Evolutionary conservation across 2,113 vertebrate genomes (phyloP).

Genomic region (Ciconia maguari): DNA sequence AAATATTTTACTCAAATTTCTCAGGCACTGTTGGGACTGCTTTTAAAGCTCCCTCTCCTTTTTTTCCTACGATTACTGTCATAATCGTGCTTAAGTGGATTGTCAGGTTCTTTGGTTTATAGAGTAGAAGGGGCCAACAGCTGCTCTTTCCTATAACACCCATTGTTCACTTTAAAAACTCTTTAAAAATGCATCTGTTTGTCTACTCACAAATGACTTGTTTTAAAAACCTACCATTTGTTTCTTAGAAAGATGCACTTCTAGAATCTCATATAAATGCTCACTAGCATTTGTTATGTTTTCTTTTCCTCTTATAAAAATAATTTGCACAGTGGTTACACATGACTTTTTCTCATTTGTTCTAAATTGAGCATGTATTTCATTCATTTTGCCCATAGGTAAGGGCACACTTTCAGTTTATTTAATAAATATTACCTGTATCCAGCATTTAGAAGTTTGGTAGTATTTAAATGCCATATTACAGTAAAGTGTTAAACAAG

Average conservation of each 20-base stretch:
- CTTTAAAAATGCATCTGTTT: slow-evolving; percentile 38
- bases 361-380: slow-evolving; percentile 56
- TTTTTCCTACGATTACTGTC: background rate
- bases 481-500: slow-evolving; percentile 24
- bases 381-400: slow-evolving; percentile 43
- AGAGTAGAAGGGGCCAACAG: background rate
- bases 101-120: background rate
- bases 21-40: background rate
- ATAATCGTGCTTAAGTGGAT: background rate
- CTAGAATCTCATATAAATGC: slow-evolving; percentile 32
- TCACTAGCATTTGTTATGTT: slow-evolving; percentile 25
- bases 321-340: slow-evolving; percentile 49
- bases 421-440: slow-evolving; percentile 60
- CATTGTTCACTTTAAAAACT: slow-evolving; percentile 16
- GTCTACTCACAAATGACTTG: background rate
- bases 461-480: slow-evolving; percentile 48
- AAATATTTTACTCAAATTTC: slow-evolving; percentile 3
- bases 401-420: slow-evolving; percentile 32
- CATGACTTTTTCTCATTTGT: slow-evolving; percentile 66
- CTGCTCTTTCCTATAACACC: background rate
- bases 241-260: slow-evolving; percentile 20
- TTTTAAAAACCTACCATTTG: slow-evolving; percentile 25
- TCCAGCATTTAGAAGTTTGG: slow-evolving; percentile 11
- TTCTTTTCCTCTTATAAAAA: slow-evolving; percentile 42
- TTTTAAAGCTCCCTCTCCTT: background rate